Conservation (phyloP, 2,888 invertebrate genomes). For the Himalopsyche tibetana region DNA sequence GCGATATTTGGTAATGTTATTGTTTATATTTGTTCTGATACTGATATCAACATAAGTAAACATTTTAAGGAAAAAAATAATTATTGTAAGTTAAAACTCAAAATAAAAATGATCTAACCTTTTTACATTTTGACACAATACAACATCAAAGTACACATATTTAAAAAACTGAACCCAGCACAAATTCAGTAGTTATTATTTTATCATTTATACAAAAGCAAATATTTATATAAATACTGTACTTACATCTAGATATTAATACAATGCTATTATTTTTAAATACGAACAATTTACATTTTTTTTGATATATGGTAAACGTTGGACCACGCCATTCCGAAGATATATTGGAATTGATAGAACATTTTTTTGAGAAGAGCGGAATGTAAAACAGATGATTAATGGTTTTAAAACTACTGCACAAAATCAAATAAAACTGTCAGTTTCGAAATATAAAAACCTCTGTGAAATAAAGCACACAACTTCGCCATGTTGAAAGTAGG, state of each 20-base stretch:
- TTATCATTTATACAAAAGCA: slow-evolving; percentile 21
- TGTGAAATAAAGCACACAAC: no score
- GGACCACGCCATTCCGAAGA: slow-evolving; percentile 20
- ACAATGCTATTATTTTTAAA: slow-evolving; percentile 4
- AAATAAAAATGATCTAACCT: neutral
- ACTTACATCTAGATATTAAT: neutral
- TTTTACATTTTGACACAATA: neutral
- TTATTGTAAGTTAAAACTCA: no score
- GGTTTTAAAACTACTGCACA: neutral
- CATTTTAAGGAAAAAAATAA: no score
- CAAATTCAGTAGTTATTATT: neutral
- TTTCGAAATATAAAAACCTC: neutral
- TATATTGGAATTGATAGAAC: slow-evolving; percentile 20
- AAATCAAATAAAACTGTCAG: neutral
- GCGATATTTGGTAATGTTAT: no score
- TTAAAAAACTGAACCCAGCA: slow-evolving; percentile 14
- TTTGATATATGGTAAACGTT: slow-evolving; percentile 26
- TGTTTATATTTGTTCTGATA: no score
- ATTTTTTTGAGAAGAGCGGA: neutral
- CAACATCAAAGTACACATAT: slow-evolving; percentile 3
- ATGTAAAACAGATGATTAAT: neutral
- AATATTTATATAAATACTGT: slow-evolving; percentile 6
- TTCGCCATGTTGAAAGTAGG: neutral
- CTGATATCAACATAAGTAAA: no score
- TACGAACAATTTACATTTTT: slow-evolving; percentile 28